These are phyloP conservation scores for Philhelius pedissequus DNA, from an alignment of 2,888 invertebrate genomes.

Conservation along the genomic window DNA sequence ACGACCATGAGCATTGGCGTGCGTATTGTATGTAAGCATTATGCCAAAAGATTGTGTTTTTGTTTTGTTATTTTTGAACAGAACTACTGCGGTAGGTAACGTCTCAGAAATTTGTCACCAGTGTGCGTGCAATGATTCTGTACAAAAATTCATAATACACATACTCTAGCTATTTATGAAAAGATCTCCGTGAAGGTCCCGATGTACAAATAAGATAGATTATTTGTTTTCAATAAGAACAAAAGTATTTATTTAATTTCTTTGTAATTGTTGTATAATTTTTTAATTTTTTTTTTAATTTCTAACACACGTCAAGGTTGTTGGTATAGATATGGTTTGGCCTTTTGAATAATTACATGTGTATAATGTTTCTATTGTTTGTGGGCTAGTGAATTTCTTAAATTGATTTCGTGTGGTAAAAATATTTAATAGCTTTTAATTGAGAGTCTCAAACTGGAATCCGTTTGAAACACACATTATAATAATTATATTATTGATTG, in stretches of 20 bases:
- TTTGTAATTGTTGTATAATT: background rate
- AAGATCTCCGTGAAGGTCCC: background rate
- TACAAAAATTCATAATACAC: background rate
- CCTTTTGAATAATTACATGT: background rate
- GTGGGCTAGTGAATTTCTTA: background rate
- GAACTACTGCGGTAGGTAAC: constrained; percentile 5
- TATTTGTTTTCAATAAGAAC: background rate
- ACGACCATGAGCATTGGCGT: background rate
- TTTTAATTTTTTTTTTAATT: background rate
- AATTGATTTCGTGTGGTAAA: background rate
- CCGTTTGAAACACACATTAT: background rate
- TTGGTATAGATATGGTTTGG: background rate
- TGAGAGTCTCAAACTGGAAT: background rate
- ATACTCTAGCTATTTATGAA: background rate
- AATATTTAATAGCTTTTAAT: background rate
- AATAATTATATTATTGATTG: too few species aligned
- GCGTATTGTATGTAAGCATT: background rate
- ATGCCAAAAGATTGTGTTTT: background rate
- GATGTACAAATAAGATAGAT: background rate
- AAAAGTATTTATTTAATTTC: background rate
- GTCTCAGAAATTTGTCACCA: background rate
- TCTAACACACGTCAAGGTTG: background rate
- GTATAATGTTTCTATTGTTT: background rate
- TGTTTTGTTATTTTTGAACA: background rate
- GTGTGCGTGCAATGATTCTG: too few species aligned